Percentiles rank a stretch among this genome's conserved stretches.
Evolutionary conservation across 1,140 invertebrate genomes (phyloP).

Genomic region (Epicauta chinensis): DNA sequence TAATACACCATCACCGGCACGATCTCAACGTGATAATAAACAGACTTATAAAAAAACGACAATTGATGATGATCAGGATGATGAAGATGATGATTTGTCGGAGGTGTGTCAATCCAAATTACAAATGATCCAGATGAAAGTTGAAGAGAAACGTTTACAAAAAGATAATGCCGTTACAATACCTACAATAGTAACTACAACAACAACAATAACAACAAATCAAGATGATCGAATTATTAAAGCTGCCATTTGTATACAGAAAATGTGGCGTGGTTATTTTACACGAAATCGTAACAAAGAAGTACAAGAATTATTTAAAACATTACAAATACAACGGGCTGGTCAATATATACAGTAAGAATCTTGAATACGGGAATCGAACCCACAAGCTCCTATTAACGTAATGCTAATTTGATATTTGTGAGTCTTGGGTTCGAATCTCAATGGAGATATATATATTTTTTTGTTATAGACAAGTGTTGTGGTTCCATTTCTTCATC

Average conservation of each 20-base stretch:
- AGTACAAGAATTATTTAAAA: slow-evolving; percentile 65
- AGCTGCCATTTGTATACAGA: slow-evolving; percentile 73
- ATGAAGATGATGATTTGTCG: slow-evolving; percentile 49
- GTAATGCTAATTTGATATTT: too few species aligned
- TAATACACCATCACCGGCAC: slow-evolving; percentile 24
- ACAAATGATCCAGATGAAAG: slow-evolving; percentile 50
- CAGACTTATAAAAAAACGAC: too few species aligned
- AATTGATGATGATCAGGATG: too few species aligned
- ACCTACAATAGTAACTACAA: slow-evolving; percentile 40
- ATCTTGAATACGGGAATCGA: too few species aligned
- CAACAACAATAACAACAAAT: slow-evolving; percentile 10
- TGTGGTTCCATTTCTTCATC: too few species aligned
- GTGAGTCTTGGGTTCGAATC: too few species aligned
- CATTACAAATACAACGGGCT: slow-evolving; percentile 70
- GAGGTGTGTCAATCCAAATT: slow-evolving; percentile 56
- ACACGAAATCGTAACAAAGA: slow-evolving; percentile 70
- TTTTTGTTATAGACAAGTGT: too few species aligned
- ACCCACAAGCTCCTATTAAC: too few species aligned
- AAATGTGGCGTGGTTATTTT: slow-evolving; percentile 80
- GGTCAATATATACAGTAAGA: slow-evolving; percentile 80
- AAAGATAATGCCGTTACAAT: too few species aligned
- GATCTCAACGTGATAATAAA: neutral
- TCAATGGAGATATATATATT: too few species aligned
- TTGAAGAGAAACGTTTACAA: slow-evolving; percentile 46
- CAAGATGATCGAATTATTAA: slow-evolving; percentile 42